Conservation (phyloP, 1,140 invertebrate genomes). For the Sitodiplosis mosellana region DNA sequence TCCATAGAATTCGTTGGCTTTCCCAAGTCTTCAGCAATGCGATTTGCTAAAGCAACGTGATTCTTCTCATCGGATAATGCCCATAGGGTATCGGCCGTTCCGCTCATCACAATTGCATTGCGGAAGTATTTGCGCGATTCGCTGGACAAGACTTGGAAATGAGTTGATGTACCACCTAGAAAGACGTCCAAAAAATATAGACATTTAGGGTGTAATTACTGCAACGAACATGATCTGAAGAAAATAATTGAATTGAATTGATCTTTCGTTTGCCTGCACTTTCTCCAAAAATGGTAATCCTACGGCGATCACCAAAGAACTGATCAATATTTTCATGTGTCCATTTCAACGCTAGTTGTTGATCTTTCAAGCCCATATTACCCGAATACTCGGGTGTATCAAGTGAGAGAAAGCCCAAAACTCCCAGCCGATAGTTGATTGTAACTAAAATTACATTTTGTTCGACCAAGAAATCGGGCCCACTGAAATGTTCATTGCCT, state of each 20-base stretch:
- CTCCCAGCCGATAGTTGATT: constrained; percentile 39
- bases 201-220: no score
- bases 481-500: constrained; percentile 20
- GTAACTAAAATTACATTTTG: constrained; percentile 38
- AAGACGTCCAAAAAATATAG: no score
- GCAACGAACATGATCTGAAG: no score
- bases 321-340: constrained; percentile 43
- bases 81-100: constrained; percentile 23
- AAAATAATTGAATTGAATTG: no score
- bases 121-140: constrained; percentile 36
- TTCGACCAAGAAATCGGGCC: constrained; percentile 31
- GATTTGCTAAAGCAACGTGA: no score
- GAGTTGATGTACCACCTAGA: constrained; percentile 11
- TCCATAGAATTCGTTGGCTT: no score
- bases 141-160: constrained; percentile 5
- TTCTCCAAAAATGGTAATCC: constrained; percentile 52
- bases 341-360: constrained; percentile 54
- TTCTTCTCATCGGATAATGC: no score
- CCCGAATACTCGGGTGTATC: constrained; percentile 35
- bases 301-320: constrained; percentile 50
- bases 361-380: constrained; percentile 52
- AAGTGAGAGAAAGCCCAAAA: constrained; percentile 52
- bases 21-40: no score
- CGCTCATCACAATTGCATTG: constrained; percentile 49
- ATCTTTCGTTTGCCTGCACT: no score